Percentiles rank a stretch among this genome's conserved stretches.
Evolutionary conservation across 2,888 invertebrate genomes (phyloP).

Genomic region (Penaeus monodon): DNA sequence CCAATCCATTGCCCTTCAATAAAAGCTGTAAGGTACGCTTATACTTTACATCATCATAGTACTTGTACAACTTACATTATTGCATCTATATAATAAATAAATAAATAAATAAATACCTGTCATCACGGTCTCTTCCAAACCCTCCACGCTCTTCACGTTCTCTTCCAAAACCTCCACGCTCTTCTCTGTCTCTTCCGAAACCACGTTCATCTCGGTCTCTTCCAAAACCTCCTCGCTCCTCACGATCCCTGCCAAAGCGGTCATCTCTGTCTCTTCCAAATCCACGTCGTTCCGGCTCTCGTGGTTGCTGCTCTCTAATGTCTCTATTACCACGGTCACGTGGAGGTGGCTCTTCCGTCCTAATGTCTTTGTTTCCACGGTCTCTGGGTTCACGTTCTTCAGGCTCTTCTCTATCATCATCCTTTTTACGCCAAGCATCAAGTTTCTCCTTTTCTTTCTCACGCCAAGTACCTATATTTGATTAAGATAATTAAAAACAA

Average conservation of each 20-base stretch:
- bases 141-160: slow-evolving; percentile 20
- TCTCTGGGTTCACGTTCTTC: slow-evolving; percentile 19
- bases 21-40: too few species aligned
- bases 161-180: slow-evolving; percentile 22
- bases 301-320: slow-evolving; percentile 46
- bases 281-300: slow-evolving; percentile 18
- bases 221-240: slow-evolving; percentile 34
- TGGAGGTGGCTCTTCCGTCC: slow-evolving; percentile 41
- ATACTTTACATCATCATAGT: too few species aligned
- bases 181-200: slow-evolving; percentile 39
- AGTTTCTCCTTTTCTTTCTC: slow-evolving; percentile 61
- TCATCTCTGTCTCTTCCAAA: background rate
- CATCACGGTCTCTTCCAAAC: slow-evolving; percentile 34
- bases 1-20: too few species aligned
- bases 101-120: slow-evolving; percentile 16
- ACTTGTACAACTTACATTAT: background rate
- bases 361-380: slow-evolving; percentile 47
- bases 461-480: slow-evolving; percentile 52
- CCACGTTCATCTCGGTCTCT: slow-evolving; percentile 36
- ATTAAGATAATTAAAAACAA: background rate
- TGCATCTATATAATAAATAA: background rate
- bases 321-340: slow-evolving; percentile 44
- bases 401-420: slow-evolving; percentile 18
- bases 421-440: slow-evolving; percentile 60
- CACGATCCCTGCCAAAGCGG: slow-evolving; percentile 11